Evolutionary conservation across 2,888 invertebrate genomes (phyloP), one percentile per base, ranked within the genome.

Genomic region (Caenorhabditis japonica): DNA sequence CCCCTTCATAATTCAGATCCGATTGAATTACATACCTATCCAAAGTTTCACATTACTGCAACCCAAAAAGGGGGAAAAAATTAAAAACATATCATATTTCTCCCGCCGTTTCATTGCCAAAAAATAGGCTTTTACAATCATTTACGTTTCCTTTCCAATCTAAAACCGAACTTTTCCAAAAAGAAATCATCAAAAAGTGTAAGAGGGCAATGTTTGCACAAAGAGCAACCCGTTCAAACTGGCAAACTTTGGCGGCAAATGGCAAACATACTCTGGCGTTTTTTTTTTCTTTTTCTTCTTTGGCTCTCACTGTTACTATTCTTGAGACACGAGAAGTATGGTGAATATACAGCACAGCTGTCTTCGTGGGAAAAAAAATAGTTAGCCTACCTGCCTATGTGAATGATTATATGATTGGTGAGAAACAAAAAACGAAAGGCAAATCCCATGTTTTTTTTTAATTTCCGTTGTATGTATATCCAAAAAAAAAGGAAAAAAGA

Each of bases 141-240:
- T n/a, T n/a, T n/a, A n/a, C 10, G 30, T 30, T 5, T 30, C 30
- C 30, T 30, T 30, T 30, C 30, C 10, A 30, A 30, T 7, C 30
- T 30, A 7, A 30, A 30, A 30, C 10, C 10, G 5, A 30, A 10
- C 10, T 30, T 30, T 10, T 10, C 5, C 30, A 7, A 10, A 30
- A 30, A 10, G 30, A 7, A 30, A 30, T 7, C 5, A 30, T 10
- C 10, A 10, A 5, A 30, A 30, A 30, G 30, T 7, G 10, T 30
- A 30, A 30, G 38, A 27, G 38, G 43, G 33, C 41, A 25, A 36
- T 70, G 55, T 70, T 70, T 61, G 49, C 61, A 21, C 51, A 61
- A 56, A 55, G 70, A 70, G 70, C 70, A 70, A 70, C 60, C 60
- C 70, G 70, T 70, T 70, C 70, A 62, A 56, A 46, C 68, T 59